A percentile compares a stretch with the other conserved stretches of the same genome.
These are phyloP conservation scores for Eubasilissa splendida DNA, from an alignment of 2,888 invertebrate genomes.

Conservation along the genomic window DNA sequence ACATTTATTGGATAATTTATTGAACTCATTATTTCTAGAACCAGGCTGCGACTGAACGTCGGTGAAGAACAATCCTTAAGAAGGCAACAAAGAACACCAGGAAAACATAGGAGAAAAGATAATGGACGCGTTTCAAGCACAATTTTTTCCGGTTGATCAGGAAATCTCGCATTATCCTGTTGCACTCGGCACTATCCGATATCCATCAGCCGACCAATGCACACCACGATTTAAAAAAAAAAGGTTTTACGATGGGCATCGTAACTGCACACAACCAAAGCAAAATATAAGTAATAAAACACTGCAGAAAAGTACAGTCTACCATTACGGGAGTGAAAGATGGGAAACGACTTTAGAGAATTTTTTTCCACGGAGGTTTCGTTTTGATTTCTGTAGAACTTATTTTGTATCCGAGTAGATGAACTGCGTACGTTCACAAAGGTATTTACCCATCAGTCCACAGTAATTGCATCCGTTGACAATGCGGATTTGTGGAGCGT, in stretches of 20 bases:
- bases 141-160: too few relatives aligned
- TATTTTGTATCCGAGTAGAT: not conserved
- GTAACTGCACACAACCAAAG: too few relatives aligned
- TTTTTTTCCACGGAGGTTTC: not conserved
- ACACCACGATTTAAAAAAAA: too few relatives aligned
- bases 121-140: too few relatives aligned
- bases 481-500: slow-evolving; percentile 52
- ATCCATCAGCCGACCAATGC: too few relatives aligned
- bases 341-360: not conserved
- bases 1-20: not conserved
- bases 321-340: too few relatives aligned
- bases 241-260: too few relatives aligned
- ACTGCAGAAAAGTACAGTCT: too few relatives aligned
- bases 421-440: not conserved
- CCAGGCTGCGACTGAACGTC: too few relatives aligned
- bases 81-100: not conserved
- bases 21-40: not conserved
- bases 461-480: slow-evolving; percentile 51
- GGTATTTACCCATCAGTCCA: slow-evolving; percentile 28
- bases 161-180: too few relatives aligned
- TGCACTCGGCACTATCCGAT: too few relatives aligned
- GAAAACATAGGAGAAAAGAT: not conserved
- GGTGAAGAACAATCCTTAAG: not conserved
- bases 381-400: not conserved
- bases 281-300: too few relatives aligned